Conservation (phyloP, 2,113 vertebrate genomes). For the Pristiophorus japonicus region DNA sequence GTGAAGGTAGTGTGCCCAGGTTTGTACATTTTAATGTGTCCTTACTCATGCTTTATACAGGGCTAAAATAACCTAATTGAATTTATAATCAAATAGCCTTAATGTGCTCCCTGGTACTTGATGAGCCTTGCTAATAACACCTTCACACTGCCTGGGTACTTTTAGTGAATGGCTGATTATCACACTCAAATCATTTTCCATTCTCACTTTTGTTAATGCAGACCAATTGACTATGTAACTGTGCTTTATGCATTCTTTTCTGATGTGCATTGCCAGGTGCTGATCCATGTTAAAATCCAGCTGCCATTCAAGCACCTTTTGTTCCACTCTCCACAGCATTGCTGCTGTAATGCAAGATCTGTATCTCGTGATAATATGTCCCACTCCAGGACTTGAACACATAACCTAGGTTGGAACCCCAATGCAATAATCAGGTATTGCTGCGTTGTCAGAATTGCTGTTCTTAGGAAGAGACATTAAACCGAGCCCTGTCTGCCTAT, state of each 20-base stretch:
- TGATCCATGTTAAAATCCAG: not conserved
- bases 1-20: not conserved
- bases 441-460: not conserved
- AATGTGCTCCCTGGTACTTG: not conserved
- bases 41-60: not conserved
- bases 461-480: not conserved
- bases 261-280: not conserved
- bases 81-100: not conserved
- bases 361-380: too few species aligned
- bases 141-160: not conserved
- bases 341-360: too few species aligned
- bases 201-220: not conserved
- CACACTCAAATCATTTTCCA: not conserved
- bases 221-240: not conserved
- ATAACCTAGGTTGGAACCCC: not conserved
- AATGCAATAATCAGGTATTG: not conserved
- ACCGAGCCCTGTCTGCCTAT: not conserved
- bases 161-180: conserved; percentile 4
- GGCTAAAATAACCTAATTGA: not conserved
- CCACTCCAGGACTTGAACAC: not conserved
- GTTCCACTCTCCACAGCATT: too few species aligned
- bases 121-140: not conserved
- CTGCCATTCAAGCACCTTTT: not conserved
- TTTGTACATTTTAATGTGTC: not conserved
- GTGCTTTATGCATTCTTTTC: not conserved